phyloP scores from a whole-genome alignment of 2,113 vertebrate species.

The Apeltes quadracus region DNA sequence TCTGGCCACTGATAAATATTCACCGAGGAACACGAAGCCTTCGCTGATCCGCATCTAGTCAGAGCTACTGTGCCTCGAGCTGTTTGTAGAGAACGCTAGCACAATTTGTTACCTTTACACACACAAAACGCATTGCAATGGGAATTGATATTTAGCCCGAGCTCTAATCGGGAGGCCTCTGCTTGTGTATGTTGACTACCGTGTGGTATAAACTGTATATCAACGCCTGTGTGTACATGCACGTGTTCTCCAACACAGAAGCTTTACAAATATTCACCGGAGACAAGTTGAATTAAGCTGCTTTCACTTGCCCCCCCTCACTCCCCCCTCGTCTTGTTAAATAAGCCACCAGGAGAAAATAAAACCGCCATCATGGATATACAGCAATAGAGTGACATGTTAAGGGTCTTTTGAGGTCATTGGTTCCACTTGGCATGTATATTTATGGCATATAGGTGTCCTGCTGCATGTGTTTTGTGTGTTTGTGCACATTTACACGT shows the following conservation, averaged over 20 bases:
- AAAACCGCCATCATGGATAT: conserved; percentile 1
- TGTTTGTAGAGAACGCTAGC: conserved; percentile 25
- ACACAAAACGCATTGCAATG: conserved; percentile 26
- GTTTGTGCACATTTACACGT: conserved; percentile 6
- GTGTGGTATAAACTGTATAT: conserved; percentile 2
- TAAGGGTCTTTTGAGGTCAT: conserved; percentile 8
- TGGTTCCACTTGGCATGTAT: conserved; percentile 10
- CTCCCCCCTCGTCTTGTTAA: conserved; percentile 32
- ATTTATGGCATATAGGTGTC: neutral
- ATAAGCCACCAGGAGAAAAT: conserved; percentile 41
- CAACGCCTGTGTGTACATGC: conserved; percentile 20
- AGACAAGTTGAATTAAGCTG: conserved; percentile 41
- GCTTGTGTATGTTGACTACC: conserved; percentile 3
- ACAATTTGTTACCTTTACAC: conserved; percentile 30
- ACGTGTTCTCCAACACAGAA: conserved; percentile 31
- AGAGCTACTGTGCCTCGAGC: conserved; percentile 17
- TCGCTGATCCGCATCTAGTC: conserved; percentile 28
- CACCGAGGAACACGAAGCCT: conserved; percentile 49
- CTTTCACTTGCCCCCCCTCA: conserved; percentile 5
- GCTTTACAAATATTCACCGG: conserved; percentile 32
- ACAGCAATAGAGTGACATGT: neutral
- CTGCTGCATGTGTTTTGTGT: conserved; percentile 9
- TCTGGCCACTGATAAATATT: conserved; percentile 60
- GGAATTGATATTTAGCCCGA: conserved; percentile 18
- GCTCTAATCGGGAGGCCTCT: conserved; percentile 22